Conservation (phyloP, 2,797 vertebrate genomes). For the Rousettus madagascariensis region DNA sequence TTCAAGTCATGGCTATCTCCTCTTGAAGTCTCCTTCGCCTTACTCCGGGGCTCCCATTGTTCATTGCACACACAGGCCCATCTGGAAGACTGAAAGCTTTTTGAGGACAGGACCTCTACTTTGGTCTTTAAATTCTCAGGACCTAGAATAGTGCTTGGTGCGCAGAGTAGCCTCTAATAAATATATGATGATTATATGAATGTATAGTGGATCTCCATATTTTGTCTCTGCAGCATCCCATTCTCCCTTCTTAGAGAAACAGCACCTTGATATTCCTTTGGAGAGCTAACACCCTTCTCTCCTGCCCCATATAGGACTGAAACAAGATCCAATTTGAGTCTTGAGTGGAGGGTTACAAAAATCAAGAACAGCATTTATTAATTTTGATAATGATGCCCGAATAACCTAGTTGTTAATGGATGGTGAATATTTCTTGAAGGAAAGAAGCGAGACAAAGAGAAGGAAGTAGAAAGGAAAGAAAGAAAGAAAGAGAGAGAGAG, state of each 20-base stretch:
- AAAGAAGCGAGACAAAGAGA: neutral
- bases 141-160: neutral
- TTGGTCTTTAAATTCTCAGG: neutral
- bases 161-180: neutral
- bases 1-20: neutral
- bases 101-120: neutral
- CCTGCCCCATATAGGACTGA: neutral
- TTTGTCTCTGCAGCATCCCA: neutral
- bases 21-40: neutral
- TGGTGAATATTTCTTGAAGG: neutral
- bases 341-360: neutral
- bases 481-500: no score
- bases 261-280: neutral
- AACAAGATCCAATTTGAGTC: neutral
- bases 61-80: fast-evolving
- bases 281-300: neutral
- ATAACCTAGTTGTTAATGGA: neutral
- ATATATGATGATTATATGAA: neutral
- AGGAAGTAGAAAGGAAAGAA: no score
- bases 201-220: neutral
- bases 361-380: neutral
- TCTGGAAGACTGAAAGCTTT: neutral
- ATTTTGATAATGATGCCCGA: neutral
- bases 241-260: neutral
- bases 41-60: no score